Base-by-base conservation (phyloP, 2,797 vertebrate genomes). In the Tapirus indicus region DNA sequence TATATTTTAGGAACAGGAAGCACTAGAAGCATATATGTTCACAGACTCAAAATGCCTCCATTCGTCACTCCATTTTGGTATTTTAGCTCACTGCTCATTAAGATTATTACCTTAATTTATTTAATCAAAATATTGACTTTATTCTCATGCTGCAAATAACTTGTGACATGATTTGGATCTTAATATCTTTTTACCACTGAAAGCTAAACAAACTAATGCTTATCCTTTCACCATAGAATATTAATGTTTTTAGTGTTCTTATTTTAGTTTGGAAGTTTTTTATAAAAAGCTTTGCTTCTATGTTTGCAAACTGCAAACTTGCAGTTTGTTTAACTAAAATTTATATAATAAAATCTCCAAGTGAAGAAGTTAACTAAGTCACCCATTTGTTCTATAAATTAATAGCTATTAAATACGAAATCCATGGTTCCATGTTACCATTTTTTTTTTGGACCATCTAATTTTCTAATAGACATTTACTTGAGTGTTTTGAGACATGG, bases 91-190 rank as follows among this genome's bases (percentile, higher is more conserved):
- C 54, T 83, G 68, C 79, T 95, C 90, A 83, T 97, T 97, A 97
- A 96, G 56, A 84, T 97, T 97, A 94, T 98, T 97, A 97, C 89
- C 47, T 96, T 96, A 96, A 97, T 97, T 93, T 96, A 88, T 97
- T 98, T 96, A 98, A 98, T 97, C 97, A 97, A 98, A 98, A 98
- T 96, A 97, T 97, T 97, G 78, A 96, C 86, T 96, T 87, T 96
- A 18, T 97, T 94, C 69, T 95, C 79, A 97, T 80, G 74, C 71
- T 78, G 74, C 71, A 95, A 96, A 92, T 97, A 90, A 95, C 71
- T 71, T 64, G 47, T 93, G 86, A 91, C 92, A 93, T 95, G 94
- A 95, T 78, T 95, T 95, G 86, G 18, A 95, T 95, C 60, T 97
- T 88, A 94, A 93, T 77, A 38, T 75, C 14, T 83, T 77, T 94